Evolutionary conservation across 2,888 invertebrate genomes (phyloP), one percentile per base, ranked within the genome.

Genomic region (Spodoptera littoralis): DNA sequence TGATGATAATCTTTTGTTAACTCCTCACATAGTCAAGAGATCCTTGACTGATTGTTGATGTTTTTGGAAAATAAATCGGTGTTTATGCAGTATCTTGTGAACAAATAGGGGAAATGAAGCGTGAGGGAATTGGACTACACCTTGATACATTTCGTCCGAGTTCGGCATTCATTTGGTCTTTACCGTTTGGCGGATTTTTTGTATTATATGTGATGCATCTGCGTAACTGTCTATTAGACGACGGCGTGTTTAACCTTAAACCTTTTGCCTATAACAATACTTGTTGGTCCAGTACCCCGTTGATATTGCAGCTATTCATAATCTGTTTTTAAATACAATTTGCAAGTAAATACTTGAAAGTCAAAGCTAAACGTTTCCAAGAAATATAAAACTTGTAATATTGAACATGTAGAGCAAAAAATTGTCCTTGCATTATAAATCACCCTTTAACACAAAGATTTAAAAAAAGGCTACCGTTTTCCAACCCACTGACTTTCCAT

Each of bases 1-100:
- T 85, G 82, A 84, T 84, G 79, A 69, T 88, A 87, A 87, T 83
- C 82, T 82, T 84, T 89, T 88, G 88, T 89, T 84, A 85, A 75
- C 57, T 62, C 61, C 77, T 73, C 75, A 66, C 70, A 69, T 61
- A 68, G 68, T 79, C 69, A 72, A 77, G 71, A 70, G 68, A 70
- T 65, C 12, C 70, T 79, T 75, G 69, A 79, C 70, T 79, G 71
- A 63, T 73, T 69, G 66, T 65, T 66, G 67, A 47, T 77, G 62
- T 69, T 63, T 60, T 69, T 69, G 48, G 30, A 43, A 57, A 73
- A 60, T 60, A 51, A 59, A 60, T 44, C 45, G 56, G 59, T 13
- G 53, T 41, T 47, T 60, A 11, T 11, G 43, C 0, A 4, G 46
- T 49, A 57, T 56, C n/a, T 57, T 45, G 45, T 27, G 9, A 45